Evolutionary conservation across 2,797 vertebrate genomes (phyloP).

Genomic region (Nannoperca obscura): DNA sequence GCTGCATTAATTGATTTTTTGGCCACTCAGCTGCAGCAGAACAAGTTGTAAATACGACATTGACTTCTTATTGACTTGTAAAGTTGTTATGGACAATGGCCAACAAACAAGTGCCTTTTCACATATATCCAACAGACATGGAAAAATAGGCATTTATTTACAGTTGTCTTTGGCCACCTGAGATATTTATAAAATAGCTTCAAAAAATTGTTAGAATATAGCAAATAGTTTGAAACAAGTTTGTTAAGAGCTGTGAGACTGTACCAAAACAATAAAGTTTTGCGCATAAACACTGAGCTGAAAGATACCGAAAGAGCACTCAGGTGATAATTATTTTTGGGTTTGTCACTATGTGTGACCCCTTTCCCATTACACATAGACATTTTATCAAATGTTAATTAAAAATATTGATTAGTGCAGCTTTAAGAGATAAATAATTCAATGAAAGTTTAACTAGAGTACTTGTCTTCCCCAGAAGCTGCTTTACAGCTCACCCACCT

Average conservation of each 20-base stretch:
- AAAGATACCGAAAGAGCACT: neutral
- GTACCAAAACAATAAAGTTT: neutral
- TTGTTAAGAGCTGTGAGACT: neutral
- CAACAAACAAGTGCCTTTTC: neutral
- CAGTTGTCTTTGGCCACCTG: neutral
- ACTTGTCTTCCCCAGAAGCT: neutral
- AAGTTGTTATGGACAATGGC: neutral
- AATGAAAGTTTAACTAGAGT: neutral
- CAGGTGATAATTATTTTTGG: too few species aligned
- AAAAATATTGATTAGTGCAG: neutral
- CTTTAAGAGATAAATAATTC: neutral
- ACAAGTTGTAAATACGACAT: neutral
- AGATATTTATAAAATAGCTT: too few species aligned
- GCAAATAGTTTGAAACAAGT: neutral
- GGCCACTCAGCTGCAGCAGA: neutral
- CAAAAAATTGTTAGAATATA: neutral
- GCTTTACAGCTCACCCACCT: slow-evolving; percentile 68
- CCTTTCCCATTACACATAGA: neutral
- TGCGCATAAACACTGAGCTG: neutral
- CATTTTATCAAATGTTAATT: neutral
- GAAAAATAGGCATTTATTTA: neutral
- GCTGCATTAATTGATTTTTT: neutral
- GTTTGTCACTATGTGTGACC: neutral
- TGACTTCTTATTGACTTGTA: neutral
- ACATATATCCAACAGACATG: neutral